Conservation (phyloP, 2,797 vertebrate genomes). For the Pipistrellus pygmaeus region DNA sequence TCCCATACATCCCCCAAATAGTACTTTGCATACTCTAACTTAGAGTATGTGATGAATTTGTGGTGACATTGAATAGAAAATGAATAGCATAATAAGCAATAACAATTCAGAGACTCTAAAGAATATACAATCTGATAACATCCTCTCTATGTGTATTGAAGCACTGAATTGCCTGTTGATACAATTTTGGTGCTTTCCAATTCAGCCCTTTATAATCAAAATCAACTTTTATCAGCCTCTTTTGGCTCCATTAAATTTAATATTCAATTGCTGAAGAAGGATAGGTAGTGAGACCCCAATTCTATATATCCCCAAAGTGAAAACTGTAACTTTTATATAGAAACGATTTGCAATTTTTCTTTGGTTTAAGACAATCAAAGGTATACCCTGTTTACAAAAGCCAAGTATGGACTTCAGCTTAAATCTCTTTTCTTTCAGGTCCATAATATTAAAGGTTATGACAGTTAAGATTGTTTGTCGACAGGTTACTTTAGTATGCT, state of each 20-base stretch:
- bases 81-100: neutral
- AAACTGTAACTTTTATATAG: neutral
- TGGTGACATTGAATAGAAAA: conserved; percentile 7
- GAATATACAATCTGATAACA: neutral
- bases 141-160: neutral
- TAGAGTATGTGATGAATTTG: neutral
- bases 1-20: neutral
- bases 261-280: neutral
- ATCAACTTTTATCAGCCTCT: neutral
- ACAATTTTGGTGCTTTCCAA: neutral
- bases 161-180: neutral
- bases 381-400: neutral
- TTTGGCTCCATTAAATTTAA: conserved; percentile 1
- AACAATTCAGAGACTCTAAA: neutral
- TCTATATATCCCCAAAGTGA: neutral
- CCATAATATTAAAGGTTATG: neutral
- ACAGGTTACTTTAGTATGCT: neutral
- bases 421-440: neutral
- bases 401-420: neutral
- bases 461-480: neutral
- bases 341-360: neutral
- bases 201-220: neutral
- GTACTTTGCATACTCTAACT: neutral
- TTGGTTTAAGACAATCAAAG: neutral
- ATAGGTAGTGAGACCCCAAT: neutral